A percentile compares a stretch with the other conserved stretches of the same genome.
Evolutionary conservation across 2,113 vertebrate species (phyloP).

Genomic region (Oreochromis niloticus): DNA sequence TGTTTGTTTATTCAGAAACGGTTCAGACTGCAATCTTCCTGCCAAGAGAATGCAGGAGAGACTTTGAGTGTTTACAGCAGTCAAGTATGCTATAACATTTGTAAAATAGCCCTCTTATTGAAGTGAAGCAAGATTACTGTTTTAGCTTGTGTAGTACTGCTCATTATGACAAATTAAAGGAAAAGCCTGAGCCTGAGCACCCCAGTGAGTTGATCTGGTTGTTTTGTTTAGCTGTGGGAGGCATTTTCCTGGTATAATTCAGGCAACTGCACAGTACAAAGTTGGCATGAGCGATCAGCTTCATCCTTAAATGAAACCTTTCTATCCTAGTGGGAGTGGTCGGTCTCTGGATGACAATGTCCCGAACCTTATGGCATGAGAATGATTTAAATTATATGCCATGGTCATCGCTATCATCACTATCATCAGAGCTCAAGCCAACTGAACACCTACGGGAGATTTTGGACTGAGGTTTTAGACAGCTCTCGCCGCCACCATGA

Average conservation of each 20-base stretch:
- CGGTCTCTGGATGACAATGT: neutral
- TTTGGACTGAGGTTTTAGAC: neutral
- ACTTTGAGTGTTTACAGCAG: conserved; percentile 14
- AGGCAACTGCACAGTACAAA: neutral
- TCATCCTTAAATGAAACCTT: neutral
- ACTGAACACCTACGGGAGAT: neutral
- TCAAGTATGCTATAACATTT: neutral
- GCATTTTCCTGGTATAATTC: neutral
- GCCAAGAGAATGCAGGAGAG: neutral
- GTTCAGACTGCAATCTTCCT: conserved; percentile 22
- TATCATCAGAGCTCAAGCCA: neutral
- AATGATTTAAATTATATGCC: neutral
- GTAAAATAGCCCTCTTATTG: neutral
- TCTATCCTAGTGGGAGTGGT: neutral
- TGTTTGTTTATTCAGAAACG: conserved; percentile 33
- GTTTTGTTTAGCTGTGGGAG: neutral
- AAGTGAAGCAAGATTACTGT: neutral
- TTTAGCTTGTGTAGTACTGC: neutral
- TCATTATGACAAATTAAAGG: neutral
- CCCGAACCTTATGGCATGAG: neutral
- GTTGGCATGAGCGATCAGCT: neutral
- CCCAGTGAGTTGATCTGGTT: neutral
- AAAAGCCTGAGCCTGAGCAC: neutral
- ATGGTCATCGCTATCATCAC: neutral
- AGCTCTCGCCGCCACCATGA: neutral